Evolutionary conservation across 2,113 vertebrate genomes (phyloP).

Genomic region (Chaetura pelagica): DNA sequence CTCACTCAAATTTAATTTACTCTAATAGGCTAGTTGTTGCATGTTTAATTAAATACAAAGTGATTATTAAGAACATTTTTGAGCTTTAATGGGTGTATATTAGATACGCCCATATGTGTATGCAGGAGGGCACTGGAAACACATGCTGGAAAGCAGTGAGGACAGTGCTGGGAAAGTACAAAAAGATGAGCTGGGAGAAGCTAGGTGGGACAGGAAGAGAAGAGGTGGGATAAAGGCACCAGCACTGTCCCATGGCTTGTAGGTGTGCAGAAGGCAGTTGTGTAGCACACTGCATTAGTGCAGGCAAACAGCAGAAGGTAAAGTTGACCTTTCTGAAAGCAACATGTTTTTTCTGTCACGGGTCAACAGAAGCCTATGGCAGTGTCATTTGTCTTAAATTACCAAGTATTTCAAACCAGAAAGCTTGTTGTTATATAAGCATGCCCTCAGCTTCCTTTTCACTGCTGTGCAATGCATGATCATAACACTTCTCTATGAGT

Average conservation of each 20-base stretch:
- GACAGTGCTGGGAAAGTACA: not conserved
- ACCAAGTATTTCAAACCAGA: not conserved
- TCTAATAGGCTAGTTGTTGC: conserved; percentile 28
- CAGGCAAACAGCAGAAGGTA: not conserved
- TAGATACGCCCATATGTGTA: not conserved
- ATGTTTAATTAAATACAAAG: conserved; percentile 60
- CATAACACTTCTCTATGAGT: not conserved
- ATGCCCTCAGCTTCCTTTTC: not conserved
- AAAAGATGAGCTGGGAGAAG: not conserved
- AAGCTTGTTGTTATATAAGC: not conserved
- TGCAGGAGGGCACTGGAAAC: not conserved
- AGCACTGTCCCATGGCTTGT: not conserved
- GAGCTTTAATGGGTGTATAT: conserved; percentile 20
- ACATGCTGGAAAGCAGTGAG: not conserved
- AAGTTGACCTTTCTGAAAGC: not conserved
- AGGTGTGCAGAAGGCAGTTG: not conserved
- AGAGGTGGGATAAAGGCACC: not conserved
- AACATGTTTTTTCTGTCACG: not conserved
- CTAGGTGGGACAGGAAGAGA: not conserved
- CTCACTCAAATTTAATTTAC: conserved; percentile 45
- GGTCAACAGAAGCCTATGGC: not conserved
- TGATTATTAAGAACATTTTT: conserved; percentile 48
- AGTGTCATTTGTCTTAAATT: not conserved
- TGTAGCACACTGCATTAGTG: no score
- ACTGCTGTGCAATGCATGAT: not conserved